Conservation (phyloP, 2,113 vertebrate species). For the Odobenus rosmarus region DNA sequence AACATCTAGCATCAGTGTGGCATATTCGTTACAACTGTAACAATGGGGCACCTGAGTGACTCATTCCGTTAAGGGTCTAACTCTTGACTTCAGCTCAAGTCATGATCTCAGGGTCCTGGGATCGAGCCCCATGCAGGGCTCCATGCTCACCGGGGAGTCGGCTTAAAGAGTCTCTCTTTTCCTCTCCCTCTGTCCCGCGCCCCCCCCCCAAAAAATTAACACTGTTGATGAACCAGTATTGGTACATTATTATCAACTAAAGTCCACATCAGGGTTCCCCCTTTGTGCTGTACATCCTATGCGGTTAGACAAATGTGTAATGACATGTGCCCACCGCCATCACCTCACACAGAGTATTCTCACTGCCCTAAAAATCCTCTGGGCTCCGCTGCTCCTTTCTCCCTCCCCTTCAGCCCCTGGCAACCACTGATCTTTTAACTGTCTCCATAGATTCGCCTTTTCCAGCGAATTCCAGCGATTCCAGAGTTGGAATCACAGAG, state of each 20-base stretch:
- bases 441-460: not conserved
- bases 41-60: no score
- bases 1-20: no score
- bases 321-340: not conserved
- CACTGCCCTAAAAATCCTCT: not conserved
- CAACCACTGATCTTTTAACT: not conserved
- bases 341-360: not conserved
- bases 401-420: no score
- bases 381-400: fast-evolving
- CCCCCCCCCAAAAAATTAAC: no score
- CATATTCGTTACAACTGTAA: not conserved
- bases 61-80: no score
- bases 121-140: not conserved
- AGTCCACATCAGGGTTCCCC: not conserved
- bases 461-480: not conserved
- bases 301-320: not conserved
- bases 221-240: not conserved
- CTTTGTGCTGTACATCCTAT: not conserved
- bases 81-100: not conserved
- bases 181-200: not conserved
- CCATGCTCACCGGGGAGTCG: not conserved
- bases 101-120: not conserved
- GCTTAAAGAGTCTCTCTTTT: not conserved
- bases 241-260: not conserved
- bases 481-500: not conserved